Evolutionary conservation across 1,140 invertebrate genomes (phyloP), one percentile per base, ranked within the genome.

Genomic region (Leptinotarsa texana): DNA sequence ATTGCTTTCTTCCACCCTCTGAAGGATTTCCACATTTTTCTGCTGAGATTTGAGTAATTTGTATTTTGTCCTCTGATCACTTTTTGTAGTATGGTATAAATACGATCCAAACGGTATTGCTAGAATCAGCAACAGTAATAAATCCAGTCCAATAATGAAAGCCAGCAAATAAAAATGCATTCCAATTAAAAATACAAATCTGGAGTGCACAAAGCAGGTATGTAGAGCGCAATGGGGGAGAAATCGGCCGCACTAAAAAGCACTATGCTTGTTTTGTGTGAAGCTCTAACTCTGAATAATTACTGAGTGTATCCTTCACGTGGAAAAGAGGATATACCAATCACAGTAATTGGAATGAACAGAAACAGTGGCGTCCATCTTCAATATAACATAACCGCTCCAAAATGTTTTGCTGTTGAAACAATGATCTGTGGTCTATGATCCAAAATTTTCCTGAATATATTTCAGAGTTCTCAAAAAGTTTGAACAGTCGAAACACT

Each of bases 101-200:
- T 33, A 8, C 6, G 6, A 42, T 42, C 8, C 33, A 42, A 8
- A 42, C 3, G 8, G 8, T 11, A 11, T 3, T 42, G 33, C 33
- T 11, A 42, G 1, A 42, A 42, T 42, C 33, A 13, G 24, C 15
- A 63, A 62, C 61, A 62, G 61, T 13, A 17, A 4, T 11, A 13
- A 62, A 22, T 22, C 6, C 0, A 62, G n/a, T 22, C 2, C 63
- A 24, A 22, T 21, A 65, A 65, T 65, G 27, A 2, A 22, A 65
- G 17, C 15, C n/a, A 22, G 27, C 42, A 67, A 67, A 27, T 27
- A 3, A 13, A 11, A 42, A 67, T 33, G 65, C 65, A 15, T 67
- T 67, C 27, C 22, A 67, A 67, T 67, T 67, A 67, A 67, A 67
- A 67, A 27, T 67, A 67, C 21, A 67, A 27, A 67, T 67, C 65